These are phyloP conservation scores for Pseudochirops cupreus DNA, from an alignment of 2,797 vertebrate genomes.

Conservation along the genomic window DNA sequence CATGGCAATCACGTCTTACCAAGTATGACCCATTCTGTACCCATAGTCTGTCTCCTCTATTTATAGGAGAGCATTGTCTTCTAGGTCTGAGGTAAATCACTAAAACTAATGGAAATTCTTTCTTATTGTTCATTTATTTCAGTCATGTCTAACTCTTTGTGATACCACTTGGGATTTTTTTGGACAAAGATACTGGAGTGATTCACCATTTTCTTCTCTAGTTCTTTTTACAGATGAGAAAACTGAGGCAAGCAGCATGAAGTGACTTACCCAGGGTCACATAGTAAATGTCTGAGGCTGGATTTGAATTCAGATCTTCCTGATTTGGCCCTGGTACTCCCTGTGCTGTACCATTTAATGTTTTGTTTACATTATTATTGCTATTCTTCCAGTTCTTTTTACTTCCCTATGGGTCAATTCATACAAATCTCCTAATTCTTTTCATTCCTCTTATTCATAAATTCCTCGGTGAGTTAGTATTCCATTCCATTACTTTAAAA, in stretches of 20 bases:
- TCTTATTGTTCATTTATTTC: too few relatives aligned
- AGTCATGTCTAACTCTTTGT: not conserved
- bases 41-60: not conserved
- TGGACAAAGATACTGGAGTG: not conserved
- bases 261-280: too few relatives aligned
- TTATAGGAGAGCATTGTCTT: not conserved
- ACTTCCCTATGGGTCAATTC: not conserved
- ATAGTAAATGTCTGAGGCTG: too few relatives aligned
- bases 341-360: not conserved
- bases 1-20: not conserved
- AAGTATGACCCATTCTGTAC: not conserved
- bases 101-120: not conserved
- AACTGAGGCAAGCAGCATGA: too few relatives aligned
- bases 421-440: not conserved
- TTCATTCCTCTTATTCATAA: not conserved
- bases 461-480: not conserved
- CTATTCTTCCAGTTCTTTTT: not conserved
- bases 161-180: not conserved
- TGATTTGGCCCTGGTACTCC: too few relatives aligned
- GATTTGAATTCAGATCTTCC: too few relatives aligned
- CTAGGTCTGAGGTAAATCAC: not conserved
- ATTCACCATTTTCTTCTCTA: not conserved
- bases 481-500: not conserved
- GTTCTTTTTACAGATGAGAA: too few relatives aligned
- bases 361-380: not conserved